These are phyloP conservation scores for Mesocricetus auratus DNA, from an alignment of 2,113 vertebrate genomes.

Conservation along the genomic window DNA sequence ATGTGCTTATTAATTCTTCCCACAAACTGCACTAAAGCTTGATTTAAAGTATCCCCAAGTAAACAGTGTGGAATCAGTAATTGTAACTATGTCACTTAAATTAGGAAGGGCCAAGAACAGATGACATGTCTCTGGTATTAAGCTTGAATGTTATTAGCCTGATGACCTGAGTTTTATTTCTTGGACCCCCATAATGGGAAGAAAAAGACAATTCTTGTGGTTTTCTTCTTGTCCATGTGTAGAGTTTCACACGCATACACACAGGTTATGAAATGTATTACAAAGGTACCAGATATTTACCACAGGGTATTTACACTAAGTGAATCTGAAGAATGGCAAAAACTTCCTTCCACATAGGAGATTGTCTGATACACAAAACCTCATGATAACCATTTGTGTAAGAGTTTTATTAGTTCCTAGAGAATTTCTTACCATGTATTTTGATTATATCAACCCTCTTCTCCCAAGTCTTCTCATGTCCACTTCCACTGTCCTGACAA, in stretches of 20 bases:
- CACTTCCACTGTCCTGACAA: not conserved
- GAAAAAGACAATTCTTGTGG: accelerated
- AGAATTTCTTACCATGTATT: not conserved
- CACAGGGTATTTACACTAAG: not conserved
- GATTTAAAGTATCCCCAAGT: not conserved
- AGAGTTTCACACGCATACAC: not conserved
- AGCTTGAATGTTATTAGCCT: not conserved
- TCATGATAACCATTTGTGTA: not conserved
- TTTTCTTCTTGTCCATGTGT: not conserved
- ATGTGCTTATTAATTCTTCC: not conserved
- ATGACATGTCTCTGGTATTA: not conserved
- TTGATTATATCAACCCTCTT: not conserved
- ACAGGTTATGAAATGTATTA: not conserved
- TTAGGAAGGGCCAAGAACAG: not conserved
- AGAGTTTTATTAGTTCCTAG: not conserved
- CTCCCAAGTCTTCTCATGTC: not conserved
- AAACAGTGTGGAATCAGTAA: not conserved
- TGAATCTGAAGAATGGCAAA: not conserved
- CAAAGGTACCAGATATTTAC: not conserved
- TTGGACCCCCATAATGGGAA: not conserved
- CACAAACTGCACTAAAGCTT: not conserved
- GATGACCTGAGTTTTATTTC: not conserved
- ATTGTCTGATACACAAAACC: not conserved
- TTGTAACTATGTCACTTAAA: not conserved
- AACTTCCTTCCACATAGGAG: not conserved